Evolutionary conservation across 2,888 invertebrate species (phyloP).

Genomic region (Candidula unifasciata): DNA sequence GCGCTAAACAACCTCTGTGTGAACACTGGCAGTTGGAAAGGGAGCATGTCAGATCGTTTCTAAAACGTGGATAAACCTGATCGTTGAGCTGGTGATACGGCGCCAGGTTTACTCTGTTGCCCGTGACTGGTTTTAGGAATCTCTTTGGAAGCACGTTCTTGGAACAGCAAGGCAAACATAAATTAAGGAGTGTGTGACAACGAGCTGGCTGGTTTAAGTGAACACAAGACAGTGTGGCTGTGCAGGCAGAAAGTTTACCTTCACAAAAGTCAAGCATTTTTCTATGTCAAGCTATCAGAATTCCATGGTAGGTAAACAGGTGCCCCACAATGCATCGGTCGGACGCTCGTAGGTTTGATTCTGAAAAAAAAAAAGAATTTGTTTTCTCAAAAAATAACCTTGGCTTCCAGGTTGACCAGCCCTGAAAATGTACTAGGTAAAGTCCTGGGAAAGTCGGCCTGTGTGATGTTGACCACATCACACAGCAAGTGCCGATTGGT

Average conservation of each 20-base stretch:
- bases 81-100: slow-evolving; percentile 36
- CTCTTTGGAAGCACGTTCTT: slow-evolving; percentile 25
- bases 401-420: too few species aligned
- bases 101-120: slow-evolving; percentile 22
- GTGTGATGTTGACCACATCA: too few species aligned
- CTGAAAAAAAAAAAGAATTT: too few species aligned
- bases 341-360: too few species aligned
- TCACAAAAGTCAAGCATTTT: slow-evolving; percentile 1
- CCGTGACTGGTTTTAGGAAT: background rate
- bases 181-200: background rate
- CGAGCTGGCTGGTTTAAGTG: background rate
- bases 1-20: slow-evolving; percentile 10
- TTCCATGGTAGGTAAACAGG: background rate
- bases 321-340: background rate
- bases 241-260: background rate
- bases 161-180: background rate
- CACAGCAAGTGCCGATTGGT: too few species aligned
- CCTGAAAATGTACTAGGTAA: too few species aligned
- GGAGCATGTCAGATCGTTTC: background rate
- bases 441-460: too few species aligned
- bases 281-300: background rate
- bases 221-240: background rate
- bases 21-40: slow-evolving; percentile 22
- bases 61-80: slow-evolving; percentile 36
- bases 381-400: too few species aligned